Conservation (phyloP, 2,797 vertebrate species). For the Xenopus petersii region DNA sequence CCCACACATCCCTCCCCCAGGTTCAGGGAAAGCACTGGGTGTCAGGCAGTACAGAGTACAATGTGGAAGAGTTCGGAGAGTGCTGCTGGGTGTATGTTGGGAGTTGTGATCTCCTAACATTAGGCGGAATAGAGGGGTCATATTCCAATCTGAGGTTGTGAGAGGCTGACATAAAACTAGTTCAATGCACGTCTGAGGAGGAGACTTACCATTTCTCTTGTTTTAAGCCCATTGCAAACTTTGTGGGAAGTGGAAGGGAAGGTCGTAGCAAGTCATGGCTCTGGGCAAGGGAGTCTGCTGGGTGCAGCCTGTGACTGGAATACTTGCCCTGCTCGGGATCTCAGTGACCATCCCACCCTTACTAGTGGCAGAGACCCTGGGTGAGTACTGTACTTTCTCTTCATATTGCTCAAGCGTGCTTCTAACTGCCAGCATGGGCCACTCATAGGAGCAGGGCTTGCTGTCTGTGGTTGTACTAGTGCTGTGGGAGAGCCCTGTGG, state of each 20-base stretch:
- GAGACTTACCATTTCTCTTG: neutral
- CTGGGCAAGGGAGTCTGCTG: neutral
- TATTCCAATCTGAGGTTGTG: neutral
- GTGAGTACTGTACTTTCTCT: slow-evolving; percentile 61
- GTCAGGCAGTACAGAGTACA: slow-evolving; percentile 12
- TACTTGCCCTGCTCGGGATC: slow-evolving; percentile 60
- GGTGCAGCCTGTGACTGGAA: neutral
- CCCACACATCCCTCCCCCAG: neutral
- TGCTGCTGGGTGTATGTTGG: too few species aligned
- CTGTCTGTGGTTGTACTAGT: too few species aligned
- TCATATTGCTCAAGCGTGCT: too few species aligned
- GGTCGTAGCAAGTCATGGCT: neutral
- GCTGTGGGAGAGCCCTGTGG: too few species aligned
- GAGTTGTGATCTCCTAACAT: too few species aligned
- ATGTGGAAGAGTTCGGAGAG: too few species aligned
- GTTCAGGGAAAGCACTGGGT: neutral
- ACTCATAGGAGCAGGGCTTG: too few species aligned
- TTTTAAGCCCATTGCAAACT: neutral
- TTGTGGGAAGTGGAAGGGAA: neutral
- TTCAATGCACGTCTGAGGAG: neutral
- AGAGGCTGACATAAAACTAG: neutral
- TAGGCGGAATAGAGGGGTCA: neutral
- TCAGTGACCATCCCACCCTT: slow-evolving; percentile 55
- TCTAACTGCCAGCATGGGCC: too few species aligned
- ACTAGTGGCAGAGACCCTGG: slow-evolving; percentile 62